Conservation (phyloP, 1,140 invertebrate genomes). For the Ostrea edulis region DNA sequence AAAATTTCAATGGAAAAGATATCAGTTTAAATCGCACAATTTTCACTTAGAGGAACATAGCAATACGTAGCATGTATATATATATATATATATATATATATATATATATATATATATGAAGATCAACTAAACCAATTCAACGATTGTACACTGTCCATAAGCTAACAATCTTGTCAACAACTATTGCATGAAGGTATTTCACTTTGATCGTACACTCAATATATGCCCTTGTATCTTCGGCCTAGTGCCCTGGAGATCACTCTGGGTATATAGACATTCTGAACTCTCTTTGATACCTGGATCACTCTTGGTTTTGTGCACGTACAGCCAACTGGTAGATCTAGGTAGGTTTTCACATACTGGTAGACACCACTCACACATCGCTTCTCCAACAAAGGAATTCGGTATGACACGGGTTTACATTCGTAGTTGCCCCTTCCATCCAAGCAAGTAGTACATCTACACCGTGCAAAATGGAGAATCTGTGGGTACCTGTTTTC, state of each 20-base stretch:
- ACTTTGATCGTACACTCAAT: not conserved
- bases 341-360: slow-evolving; percentile 55
- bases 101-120: too few relatives aligned
- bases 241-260: not conserved
- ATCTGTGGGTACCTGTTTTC: slow-evolving; percentile 56
- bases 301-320: slow-evolving; percentile 50
- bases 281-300: slow-evolving; percentile 40
- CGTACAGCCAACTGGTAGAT: slow-evolving; percentile 54
- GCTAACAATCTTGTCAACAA: not conserved
- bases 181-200: not conserved
- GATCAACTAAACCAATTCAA: too few relatives aligned
- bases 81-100: too few relatives aligned
- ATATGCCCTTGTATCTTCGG: not conserved
- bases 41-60: too few relatives aligned
- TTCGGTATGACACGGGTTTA: slow-evolving; percentile 51
- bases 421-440: slow-evolving; percentile 49
- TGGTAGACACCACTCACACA: slow-evolving; percentile 45
- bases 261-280: slow-evolving; percentile 19
- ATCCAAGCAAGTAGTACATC: slow-evolving; percentile 47
- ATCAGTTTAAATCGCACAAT: too few relatives aligned
- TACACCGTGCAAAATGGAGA: slow-evolving; percentile 51
- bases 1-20: too few relatives aligned
- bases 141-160: too few relatives aligned
- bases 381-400: slow-evolving; percentile 51
- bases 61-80: too few relatives aligned